phyloP scores from a whole-genome alignment of 2,888 invertebrate genomes.

The Auanema sp. region DNA sequence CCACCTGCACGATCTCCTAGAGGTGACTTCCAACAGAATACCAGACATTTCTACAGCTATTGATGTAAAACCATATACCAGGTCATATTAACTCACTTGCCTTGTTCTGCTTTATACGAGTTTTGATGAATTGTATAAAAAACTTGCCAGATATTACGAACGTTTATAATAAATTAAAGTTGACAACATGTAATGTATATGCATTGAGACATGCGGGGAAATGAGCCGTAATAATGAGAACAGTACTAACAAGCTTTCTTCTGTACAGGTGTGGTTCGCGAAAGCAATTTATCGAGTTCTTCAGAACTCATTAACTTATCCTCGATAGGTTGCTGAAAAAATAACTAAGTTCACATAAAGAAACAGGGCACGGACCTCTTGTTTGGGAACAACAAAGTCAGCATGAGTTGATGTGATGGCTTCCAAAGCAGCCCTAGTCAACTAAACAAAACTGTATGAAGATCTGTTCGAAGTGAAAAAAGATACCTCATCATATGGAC shows the following conservation, averaged over 20 bases:
- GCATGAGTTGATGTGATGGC: background rate
- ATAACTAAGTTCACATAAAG: background rate
- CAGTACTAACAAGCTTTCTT: background rate
- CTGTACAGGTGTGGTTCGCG: background rate
- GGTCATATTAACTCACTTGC: constrained; percentile 5
- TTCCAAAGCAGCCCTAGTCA: background rate
- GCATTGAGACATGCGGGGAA: background rate
- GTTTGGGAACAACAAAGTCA: too few relatives aligned
- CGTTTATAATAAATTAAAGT: too few relatives aligned
- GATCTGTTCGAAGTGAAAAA: too few relatives aligned
- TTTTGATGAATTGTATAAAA: background rate
- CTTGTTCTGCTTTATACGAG: constrained; percentile 8
- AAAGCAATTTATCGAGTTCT: background rate
- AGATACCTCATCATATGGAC: constrained; percentile 38
- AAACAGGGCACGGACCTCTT: background rate
- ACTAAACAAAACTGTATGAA: background rate
- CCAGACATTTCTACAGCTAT: constrained; percentile 47
- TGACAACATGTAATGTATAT: too few relatives aligned
- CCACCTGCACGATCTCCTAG: constrained; percentile 25
- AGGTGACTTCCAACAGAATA: constrained; percentile 40
- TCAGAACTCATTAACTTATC: background rate
- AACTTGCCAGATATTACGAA: too few relatives aligned
- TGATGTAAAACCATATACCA: constrained; percentile 11
- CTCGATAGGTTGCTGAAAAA: background rate
- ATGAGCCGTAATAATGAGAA: background rate